These are phyloP conservation scores for Epistrophe eligans DNA, from an alignment of 2,888 invertebrate genomes.

Conservation along the genomic window DNA sequence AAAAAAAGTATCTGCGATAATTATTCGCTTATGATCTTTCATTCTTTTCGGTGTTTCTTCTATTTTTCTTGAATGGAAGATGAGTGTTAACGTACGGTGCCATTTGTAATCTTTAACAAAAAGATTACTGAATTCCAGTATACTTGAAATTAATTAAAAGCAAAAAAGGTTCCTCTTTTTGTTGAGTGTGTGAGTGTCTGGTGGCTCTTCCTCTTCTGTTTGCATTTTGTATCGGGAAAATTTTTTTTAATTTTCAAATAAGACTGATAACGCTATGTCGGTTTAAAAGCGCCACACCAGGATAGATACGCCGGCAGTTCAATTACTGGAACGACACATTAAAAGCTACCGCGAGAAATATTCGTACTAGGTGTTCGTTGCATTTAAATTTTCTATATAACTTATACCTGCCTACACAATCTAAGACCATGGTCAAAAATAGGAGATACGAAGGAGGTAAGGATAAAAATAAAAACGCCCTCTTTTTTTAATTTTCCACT, in stretches of 20 bases:
- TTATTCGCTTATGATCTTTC: slow-evolving; percentile 71
- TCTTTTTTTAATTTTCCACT: neutral
- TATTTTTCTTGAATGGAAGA: slow-evolving; percentile 59
- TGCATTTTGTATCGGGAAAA: slow-evolving; percentile 48
- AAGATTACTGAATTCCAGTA: slow-evolving; percentile 57
- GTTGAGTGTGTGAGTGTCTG: neutral
- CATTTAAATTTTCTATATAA: slow-evolving; percentile 4
- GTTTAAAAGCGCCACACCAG: slow-evolving; percentile 65
- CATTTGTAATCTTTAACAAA: slow-evolving; percentile 60
- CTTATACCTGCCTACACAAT: neutral
- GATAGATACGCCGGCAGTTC: slow-evolving; percentile 60
- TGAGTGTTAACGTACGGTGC: slow-evolving; percentile 54
- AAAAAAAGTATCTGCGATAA: slow-evolving; percentile 63
- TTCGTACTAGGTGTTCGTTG: slow-evolving; percentile 22
- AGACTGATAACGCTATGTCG: slow-evolving; percentile 54
- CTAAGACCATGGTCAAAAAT: slow-evolving; percentile 62
- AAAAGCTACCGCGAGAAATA: slow-evolving; percentile 30
- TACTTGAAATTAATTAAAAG: slow-evolving; percentile 5
- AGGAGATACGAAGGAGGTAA: slow-evolving; percentile 73
- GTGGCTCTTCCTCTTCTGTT: slow-evolving; percentile 27
- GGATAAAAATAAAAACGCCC: slow-evolving; percentile 2
- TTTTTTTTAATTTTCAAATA: slow-evolving; percentile 21
- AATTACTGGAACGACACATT: slow-evolving; percentile 49
- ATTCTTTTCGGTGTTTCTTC: slow-evolving; percentile 62
- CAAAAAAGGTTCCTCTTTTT: slow-evolving; percentile 19